Percentiles rank a stretch among this genome's conserved stretches.
Conservation (phyloP, 2,888 invertebrate genomes). For the Diaphora mendica region DNA sequence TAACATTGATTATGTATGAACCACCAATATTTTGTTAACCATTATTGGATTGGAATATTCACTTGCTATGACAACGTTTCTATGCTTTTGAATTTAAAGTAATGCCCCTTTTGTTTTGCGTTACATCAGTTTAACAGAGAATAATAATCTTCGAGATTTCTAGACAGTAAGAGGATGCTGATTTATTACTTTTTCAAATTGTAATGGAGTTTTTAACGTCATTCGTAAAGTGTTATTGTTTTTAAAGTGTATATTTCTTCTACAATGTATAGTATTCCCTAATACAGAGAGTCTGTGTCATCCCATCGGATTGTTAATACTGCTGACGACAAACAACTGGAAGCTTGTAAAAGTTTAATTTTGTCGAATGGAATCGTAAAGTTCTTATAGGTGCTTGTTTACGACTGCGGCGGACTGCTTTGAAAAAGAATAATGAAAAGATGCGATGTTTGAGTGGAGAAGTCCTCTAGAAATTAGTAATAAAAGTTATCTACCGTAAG, state of each 20-base stretch:
- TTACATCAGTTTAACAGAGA: background rate
- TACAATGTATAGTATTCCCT: constrained; percentile 41
- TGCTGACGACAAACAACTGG: constrained; percentile 72
- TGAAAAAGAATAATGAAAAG: constrained; percentile 63
- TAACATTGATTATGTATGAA: constrained; percentile 45
- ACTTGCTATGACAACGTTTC: constrained; percentile 12
- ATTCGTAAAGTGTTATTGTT: background rate
- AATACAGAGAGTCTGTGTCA: constrained; percentile 40
- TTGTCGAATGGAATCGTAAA: constrained; percentile 82
- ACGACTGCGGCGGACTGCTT: constrained; percentile 73
- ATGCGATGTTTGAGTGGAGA: constrained; percentile 34
- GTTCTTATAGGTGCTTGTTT: constrained; percentile 80
- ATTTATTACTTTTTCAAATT: background rate
- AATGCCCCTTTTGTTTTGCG: background rate
- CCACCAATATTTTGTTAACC: constrained; percentile 25
- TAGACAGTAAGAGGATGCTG: background rate
- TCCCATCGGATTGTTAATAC: constrained; percentile 58
- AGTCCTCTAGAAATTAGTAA: background rate
- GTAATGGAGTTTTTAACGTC: background rate
- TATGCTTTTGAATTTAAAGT: constrained; percentile 16
- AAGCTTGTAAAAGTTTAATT: constrained; percentile 82
- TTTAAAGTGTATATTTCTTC: background rate
- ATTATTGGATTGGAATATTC: constrained; percentile 21
- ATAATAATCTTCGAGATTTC: background rate
- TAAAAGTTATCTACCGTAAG: background rate